phyloP scores from a whole-genome alignment of 1,140 invertebrate species.

The Orchestia grillus region DNA sequence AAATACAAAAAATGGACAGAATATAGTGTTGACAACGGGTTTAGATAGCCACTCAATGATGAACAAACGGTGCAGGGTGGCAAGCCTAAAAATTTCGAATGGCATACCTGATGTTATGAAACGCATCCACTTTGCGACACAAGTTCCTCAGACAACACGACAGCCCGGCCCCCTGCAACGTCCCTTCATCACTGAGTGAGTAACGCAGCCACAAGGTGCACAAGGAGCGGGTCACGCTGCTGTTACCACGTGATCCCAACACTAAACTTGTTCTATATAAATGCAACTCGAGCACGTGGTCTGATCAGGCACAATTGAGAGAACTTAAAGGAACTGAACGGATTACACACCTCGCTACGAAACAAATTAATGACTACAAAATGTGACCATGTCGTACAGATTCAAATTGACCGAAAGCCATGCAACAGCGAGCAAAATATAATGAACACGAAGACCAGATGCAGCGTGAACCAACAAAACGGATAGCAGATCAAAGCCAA shows the following conservation, averaged over 20 bases:
- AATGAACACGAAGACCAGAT: not conserved
- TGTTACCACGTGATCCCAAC: not conserved
- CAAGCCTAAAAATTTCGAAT: not conserved
- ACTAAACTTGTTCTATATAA: not conserved
- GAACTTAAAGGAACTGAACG: not conserved
- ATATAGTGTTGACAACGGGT: not conserved
- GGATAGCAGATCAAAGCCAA: not conserved
- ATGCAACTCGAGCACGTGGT: not conserved
- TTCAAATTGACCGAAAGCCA: not conserved
- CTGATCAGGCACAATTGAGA: not conserved
- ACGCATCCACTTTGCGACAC: not conserved
- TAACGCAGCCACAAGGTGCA: not conserved
- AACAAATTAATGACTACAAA: not conserved
- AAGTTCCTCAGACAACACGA: not conserved
- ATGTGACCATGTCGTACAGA: not conserved
- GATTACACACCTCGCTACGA: not conserved
- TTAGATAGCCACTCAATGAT: not conserved
- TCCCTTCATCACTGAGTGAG: not conserved
- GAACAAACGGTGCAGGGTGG: not conserved
- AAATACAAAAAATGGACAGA: not conserved
- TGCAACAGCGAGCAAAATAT: constrained; percentile 32
- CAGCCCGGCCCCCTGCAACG: too few species aligned
- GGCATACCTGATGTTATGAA: not conserved
- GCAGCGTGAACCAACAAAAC: not conserved
- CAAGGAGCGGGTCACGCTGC: not conserved